These are phyloP conservation scores for Caradrina clavipalpis DNA, from an alignment of 2,888 invertebrate species.

Conservation along the genomic window DNA sequence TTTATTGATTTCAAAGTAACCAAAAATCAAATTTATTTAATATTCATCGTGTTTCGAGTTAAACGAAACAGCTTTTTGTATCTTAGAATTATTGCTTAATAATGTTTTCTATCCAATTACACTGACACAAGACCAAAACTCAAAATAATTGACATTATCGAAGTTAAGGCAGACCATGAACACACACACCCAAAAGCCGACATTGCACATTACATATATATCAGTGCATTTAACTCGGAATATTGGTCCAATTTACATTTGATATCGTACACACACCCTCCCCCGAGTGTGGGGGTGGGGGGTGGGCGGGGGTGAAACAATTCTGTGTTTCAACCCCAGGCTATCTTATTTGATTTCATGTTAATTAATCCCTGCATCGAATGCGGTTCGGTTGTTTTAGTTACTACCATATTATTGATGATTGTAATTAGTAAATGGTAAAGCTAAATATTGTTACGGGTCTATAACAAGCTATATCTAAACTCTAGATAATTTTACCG, in stretches of 20 bases:
- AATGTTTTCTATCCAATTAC: no score
- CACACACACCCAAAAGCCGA: background rate
- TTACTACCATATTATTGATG: slow-evolving; percentile 40
- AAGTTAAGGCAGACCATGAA: slow-evolving; percentile 2
- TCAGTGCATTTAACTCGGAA: slow-evolving; percentile 31
- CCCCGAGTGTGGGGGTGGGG: background rate
- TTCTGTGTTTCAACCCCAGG: slow-evolving; percentile 11
- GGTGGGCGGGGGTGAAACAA: slow-evolving; percentile 2
- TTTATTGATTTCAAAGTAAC: no score
- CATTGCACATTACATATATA: slow-evolving; percentile 20
- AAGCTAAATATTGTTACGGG: background rate
- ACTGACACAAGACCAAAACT: background rate
- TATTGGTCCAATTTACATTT: slow-evolving; percentile 50
- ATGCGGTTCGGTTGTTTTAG: slow-evolving; percentile 35
- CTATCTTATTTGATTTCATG: slow-evolving; percentile 54
- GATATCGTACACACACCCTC: slow-evolving; percentile 33
- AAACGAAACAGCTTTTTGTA: no score
- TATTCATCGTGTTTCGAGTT: no score
- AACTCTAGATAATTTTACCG: no score
- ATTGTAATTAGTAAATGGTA: slow-evolving; percentile 5
- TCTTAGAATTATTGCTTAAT: no score
- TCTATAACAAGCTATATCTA: background rate
- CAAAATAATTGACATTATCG: slow-evolving; percentile 2
- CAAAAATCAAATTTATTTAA: no score
- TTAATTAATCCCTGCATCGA: slow-evolving; percentile 51